Conservation (phyloP, 2,113 vertebrate genomes). For the Brevimyrus niger region DNA sequence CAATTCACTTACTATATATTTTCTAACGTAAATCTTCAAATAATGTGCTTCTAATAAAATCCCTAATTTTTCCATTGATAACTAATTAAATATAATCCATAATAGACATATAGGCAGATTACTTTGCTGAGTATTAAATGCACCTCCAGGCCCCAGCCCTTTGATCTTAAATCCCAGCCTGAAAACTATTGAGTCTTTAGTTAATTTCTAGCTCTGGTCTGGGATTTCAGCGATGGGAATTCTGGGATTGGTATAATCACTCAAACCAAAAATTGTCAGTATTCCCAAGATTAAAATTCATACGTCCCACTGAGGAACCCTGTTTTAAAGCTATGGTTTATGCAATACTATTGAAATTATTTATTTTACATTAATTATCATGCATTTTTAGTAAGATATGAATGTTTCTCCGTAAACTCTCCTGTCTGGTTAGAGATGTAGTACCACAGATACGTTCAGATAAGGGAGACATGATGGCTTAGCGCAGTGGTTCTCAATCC, state of each 20-base stretch:
- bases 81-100: background rate
- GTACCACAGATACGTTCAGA: background rate
- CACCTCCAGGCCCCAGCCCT: background rate
- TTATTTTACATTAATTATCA: background rate
- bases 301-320: background rate
- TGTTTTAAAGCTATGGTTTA: background rate
- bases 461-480: background rate
- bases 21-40: background rate
- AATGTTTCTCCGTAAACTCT: background rate
- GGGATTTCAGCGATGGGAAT: background rate
- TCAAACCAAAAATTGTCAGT: background rate
- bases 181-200: background rate
- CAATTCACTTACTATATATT: background rate
- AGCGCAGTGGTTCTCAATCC: too few relatives aligned
- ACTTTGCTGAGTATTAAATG: background rate
- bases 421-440: background rate
- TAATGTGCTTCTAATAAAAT: background rate
- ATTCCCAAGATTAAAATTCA: background rate
- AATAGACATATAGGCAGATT: background rate
- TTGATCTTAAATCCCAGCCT: background rate
- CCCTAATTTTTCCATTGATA: background rate
- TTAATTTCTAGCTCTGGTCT: background rate
- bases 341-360: background rate
- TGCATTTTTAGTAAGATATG: background rate
- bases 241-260: background rate